Evolutionary conservation across 2,113 vertebrate genomes (phyloP), one percentile per base, ranked within the genome.

Genomic region (Pongo pygmaeus): DNA sequence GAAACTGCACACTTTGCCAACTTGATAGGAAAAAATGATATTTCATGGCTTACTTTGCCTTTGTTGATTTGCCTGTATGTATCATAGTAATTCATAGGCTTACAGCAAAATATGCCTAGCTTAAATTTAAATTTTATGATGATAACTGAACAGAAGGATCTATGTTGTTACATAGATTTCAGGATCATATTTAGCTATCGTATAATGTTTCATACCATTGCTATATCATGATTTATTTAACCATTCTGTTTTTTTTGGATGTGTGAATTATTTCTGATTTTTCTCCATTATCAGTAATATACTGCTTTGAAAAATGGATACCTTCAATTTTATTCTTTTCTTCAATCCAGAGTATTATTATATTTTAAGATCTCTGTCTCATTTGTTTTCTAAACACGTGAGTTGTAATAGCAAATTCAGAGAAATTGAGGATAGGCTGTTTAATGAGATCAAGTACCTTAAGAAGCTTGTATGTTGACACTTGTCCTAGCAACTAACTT

Each of bases 401-500:
- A 91, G 22, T 94, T 92, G 13, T 89, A 87, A 87, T 94, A 61
- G 23, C 32, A 95, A 80, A 92, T 96, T 72, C n/a, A 67, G 52
- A 96, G 87, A 90, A 96, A 78, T 85, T 89, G 57, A 96, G 74
- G 86, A 32, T 70, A 93, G 64, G 3, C 52, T 96, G 38, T 89
- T 96, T 97, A 93, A 80, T 97, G 90, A 81, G 72, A 83, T 94
- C 92, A 92, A 64, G 43, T 97, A 96, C 96, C 91, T 91, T 95
- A 92, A 90, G 80, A 97, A 94, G 22, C 74, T 92, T 97, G 48
- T 95, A 75, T 97, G 78, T 96, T 97, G 78, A 93, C 90, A 91
- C 64, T 91, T 79, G 95, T 93, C 88, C 97, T 98, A 96, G 98
- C 96, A 97, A 98, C 97, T 98, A 97, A 98, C 97, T 98, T 97